Evolutionary conservation across 2,113 vertebrate genomes (phyloP).

Genomic region (Vidua macroura): DNA sequence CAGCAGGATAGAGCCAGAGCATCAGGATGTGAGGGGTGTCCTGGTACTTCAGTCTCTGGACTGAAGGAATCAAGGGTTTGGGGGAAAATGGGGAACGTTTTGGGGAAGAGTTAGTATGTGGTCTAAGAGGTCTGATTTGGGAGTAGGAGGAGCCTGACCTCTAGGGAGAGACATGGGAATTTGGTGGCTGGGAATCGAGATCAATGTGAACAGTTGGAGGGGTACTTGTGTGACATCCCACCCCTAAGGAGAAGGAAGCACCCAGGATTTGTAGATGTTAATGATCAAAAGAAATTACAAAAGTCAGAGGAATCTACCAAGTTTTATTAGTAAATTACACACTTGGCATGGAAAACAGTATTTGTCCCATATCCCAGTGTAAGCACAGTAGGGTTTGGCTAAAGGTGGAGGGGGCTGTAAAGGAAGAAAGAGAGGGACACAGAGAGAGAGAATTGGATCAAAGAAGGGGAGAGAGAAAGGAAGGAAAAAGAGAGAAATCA

Average conservation of each 20-base stretch:
- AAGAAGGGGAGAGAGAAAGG: background rate
- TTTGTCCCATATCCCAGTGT: background rate
- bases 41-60: background rate
- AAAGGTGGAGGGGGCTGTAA: background rate
- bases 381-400: background rate
- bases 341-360: background rate
- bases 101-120: background rate
- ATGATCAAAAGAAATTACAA: background rate
- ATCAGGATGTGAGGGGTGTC: background rate
- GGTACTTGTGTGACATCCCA: background rate
- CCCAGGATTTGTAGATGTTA: background rate
- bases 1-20: background rate
- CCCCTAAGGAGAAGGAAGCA: background rate
- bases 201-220: background rate
- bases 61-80: background rate
- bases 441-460: background rate
- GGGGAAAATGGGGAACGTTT: background rate
- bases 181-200: background rate
- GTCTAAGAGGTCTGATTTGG: background rate
- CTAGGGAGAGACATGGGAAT: background rate
- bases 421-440: background rate
- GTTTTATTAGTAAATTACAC: background rate
- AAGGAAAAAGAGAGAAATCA: background rate
- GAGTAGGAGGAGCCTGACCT: background rate
- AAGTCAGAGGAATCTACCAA: background rate